Conservation (phyloP, 2,888 invertebrate genomes). For the Thymelicus sylvestris region DNA sequence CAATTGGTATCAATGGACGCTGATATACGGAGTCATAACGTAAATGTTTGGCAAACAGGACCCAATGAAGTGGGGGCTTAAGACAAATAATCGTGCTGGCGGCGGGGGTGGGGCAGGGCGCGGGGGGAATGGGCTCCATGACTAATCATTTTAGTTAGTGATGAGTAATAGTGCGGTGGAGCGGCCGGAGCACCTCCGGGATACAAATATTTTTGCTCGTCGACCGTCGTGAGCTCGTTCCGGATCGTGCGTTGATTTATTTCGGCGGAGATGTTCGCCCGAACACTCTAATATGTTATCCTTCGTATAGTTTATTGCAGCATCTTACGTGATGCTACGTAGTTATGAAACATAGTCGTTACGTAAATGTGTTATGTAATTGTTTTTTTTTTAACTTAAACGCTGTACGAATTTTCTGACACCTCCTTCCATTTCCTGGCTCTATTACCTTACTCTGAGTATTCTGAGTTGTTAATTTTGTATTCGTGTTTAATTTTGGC, state of each 20-base stretch:
- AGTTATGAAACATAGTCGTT: background rate
- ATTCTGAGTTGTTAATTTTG: too few relatives aligned
- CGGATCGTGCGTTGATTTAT: slow-evolving; percentile 8
- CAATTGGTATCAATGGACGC: background rate
- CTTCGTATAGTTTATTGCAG: slow-evolving; percentile 13
- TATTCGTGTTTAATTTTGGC: too few relatives aligned
- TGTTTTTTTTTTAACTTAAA: background rate
- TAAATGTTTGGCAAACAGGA: slow-evolving; percentile 28
- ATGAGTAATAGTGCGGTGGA: slow-evolving; percentile 30
- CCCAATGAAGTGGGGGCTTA: slow-evolving; percentile 29
- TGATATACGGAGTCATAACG: background rate
- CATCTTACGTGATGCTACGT: background rate
- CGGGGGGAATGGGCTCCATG: slow-evolving; percentile 7
- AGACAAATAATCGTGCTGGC: slow-evolving; percentile 28
- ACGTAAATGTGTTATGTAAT: background rate
- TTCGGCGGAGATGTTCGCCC: background rate
- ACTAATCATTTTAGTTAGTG: slow-evolving; percentile 35
- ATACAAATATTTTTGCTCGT: slow-evolving; percentile 9
- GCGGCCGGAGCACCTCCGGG: background rate
- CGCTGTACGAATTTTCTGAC: too few relatives aligned
- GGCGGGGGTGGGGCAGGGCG: background rate
- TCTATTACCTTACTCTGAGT: too few relatives aligned
- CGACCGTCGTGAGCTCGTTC: slow-evolving; percentile 1
- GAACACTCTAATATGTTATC: slow-evolving; percentile 12
- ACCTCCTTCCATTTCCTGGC: too few relatives aligned